These are phyloP conservation scores for Oryctolagus cuniculus DNA, from an alignment of 2,113 vertebrate genomes.

Conservation along the genomic window mOryCun1.1 NC_091451.1:37508001-37508500, in stretches of 20 bases:
- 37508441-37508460: not conserved
- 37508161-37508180: fast-evolving
- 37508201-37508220: not conserved
- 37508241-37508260: not conserved
- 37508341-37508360: not conserved
- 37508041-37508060: not conserved
- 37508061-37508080: not conserved
- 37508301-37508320: not conserved
- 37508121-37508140: conserved; percentile 24
- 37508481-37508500: conserved; percentile 22
- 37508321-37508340: not conserved
- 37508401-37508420: not conserved
- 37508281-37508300: too few relatives aligned
- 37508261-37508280: too few relatives aligned
- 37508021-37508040: not conserved
- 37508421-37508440: not conserved
- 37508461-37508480: not conserved
- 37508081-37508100: not conserved
- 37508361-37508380: not conserved
- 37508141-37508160: not conserved
- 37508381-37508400: not conserved
- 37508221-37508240: not conserved
- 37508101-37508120: not conserved
- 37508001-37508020: not conserved
- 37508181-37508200: not conserved